Percentiles rank a stretch among this genome's conserved stretches.
Evolutionary conservation across 2,888 invertebrate species (phyloP).

Genomic region (Thysanoteuthis rhombus): DNA sequence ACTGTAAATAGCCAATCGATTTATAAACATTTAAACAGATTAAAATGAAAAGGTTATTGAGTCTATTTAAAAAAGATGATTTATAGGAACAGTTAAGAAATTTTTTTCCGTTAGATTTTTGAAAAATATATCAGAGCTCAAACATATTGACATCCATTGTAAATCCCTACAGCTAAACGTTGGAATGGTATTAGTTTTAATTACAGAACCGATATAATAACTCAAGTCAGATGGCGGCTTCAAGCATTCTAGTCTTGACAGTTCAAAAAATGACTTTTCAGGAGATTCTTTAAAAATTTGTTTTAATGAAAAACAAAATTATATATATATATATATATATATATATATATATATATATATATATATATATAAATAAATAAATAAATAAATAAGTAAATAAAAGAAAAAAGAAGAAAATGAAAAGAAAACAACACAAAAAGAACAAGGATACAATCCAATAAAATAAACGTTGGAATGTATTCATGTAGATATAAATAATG

Average conservation of each 20-base stretch:
- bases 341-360: too few relatives aligned
- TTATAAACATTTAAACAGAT: not conserved
- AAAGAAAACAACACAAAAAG: not conserved
- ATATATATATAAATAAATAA: not conserved
- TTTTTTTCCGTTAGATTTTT: not conserved
- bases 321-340: too few relatives aligned
- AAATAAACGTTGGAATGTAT: not conserved
- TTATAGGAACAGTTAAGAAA: not conserved
- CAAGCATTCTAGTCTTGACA: not conserved
- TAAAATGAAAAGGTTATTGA: not conserved
- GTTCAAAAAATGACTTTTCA: not conserved
- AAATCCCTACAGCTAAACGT: not conserved
- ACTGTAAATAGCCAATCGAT: not conserved
- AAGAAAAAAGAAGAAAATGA: too few relatives aligned
- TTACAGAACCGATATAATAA: not conserved
- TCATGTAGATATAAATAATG: not conserved
- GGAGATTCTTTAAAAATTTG: not conserved
- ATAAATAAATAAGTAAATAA: not conserved
- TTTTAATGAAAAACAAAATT: not conserved
- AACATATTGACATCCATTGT: not conserved
- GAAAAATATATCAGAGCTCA: not conserved
- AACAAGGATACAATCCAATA: conserved; percentile 12
- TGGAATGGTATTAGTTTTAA: not conserved
- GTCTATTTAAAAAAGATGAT: not conserved
- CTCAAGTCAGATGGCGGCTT: not conserved